phyloP scores from a whole-genome alignment of 2,888 invertebrate genomes.

The Stratiomys singularior region DNA sequence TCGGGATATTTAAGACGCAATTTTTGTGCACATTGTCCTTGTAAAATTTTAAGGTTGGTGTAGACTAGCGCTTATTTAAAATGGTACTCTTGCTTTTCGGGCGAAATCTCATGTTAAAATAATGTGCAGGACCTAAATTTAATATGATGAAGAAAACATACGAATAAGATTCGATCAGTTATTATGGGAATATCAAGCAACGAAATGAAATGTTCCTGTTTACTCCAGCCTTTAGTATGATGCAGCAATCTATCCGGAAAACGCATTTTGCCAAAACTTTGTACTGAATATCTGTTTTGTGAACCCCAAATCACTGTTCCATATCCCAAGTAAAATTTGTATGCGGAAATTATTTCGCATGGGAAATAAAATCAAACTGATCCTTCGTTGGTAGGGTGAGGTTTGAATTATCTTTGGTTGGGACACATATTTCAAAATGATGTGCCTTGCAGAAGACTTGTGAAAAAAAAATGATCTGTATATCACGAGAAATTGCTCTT shows the following conservation, averaged over 20 bases:
- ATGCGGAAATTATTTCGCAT: conserved; percentile 25
- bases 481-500: neutral
- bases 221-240: neutral
- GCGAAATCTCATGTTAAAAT: too few relatives aligned
- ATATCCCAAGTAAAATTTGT: conserved; percentile 36
- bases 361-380: neutral
- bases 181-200: too few relatives aligned
- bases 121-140: too few relatives aligned
- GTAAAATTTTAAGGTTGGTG: neutral
- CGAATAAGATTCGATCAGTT: too few relatives aligned
- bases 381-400: neutral
- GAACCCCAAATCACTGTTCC: conserved; percentile 23
- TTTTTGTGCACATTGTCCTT: neutral
- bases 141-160: too few relatives aligned
- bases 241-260: neutral
- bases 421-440: neutral
- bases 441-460: neutral
- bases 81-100: too few relatives aligned
- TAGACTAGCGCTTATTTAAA: neutral
- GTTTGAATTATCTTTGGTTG: neutral
- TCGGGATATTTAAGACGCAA: conserved; percentile 5
- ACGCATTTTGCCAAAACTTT: neutral
- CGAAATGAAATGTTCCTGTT: too few relatives aligned
- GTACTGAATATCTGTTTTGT: neutral
- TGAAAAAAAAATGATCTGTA: conserved; percentile 7